Percentiles rank a stretch among this genome's conserved stretches.
phyloP scores from a whole-genome alignment of 2,113 vertebrate species.

The Hiodon tergisus region DNA sequence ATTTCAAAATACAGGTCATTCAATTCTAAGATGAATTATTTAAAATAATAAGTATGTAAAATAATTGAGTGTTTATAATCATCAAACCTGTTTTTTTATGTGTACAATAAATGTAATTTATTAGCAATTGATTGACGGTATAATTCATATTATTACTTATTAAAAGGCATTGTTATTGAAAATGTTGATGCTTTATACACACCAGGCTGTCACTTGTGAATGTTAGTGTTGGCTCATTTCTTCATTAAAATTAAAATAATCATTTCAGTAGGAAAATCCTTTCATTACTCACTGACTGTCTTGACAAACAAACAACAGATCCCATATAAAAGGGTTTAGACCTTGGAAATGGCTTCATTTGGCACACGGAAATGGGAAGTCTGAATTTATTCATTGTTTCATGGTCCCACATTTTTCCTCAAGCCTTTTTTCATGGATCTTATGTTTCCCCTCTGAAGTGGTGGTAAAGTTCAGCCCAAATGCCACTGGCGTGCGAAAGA shows the following conservation, averaged over 20 bases:
- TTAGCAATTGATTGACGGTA: neutral
- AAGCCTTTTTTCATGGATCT: neutral
- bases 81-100: neutral
- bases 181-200: too few relatives aligned
- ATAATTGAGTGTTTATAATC: neutral
- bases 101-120: neutral
- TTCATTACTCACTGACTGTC: neutral
- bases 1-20: too few relatives aligned
- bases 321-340: neutral
- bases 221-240: neutral
- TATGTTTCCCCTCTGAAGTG: neutral
- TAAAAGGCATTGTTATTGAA: too few relatives aligned
- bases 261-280: neutral
- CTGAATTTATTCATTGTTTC: neutral
- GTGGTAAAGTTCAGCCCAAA: constrained; percentile 28
- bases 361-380: constrained; percentile 2
- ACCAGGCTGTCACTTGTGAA: neutral
- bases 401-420: neutral
- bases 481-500: constrained; percentile 42
- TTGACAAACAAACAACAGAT: constrained; percentile 3
- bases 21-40: neutral
- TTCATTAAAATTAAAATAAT: neutral
- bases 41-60: neutral
- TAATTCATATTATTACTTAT: neutral
- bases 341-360: neutral